phyloP scores from a whole-genome alignment of 2,113 vertebrate species.

The Rana temporaria region DNA sequence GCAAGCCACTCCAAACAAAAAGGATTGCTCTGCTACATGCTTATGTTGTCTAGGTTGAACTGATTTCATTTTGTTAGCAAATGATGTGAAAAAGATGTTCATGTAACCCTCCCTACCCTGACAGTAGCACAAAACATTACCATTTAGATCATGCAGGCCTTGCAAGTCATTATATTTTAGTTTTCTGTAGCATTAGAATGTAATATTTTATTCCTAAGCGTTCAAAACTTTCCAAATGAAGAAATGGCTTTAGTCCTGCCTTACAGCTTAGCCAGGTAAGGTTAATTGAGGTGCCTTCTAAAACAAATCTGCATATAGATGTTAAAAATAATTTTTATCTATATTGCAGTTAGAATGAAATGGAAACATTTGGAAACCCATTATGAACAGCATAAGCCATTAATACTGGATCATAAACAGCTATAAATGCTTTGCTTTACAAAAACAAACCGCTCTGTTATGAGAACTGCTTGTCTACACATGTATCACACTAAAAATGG shows the following conservation, averaged over 20 bases:
- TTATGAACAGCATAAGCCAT: slow-evolving; percentile 15
- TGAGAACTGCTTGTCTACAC: not conserved
- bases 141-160: no score
- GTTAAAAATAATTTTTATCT: not conserved
- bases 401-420: not conserved
- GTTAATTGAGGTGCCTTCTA: slow-evolving; percentile 14
- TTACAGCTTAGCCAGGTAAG: not conserved
- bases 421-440: not conserved
- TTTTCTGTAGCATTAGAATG: no score
- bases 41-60: no score
- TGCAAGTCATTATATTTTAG: no score
- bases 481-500: not conserved
- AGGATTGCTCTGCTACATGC: no score
- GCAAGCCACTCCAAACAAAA: no score
- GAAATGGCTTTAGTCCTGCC: not conserved
- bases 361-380: slow-evolving; percentile 10
- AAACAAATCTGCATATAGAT: not conserved
- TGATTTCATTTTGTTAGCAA: no score
- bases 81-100: no score
- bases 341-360: slow-evolving; percentile 22
- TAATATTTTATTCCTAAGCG: not conserved
- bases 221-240: not conserved
- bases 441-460: not conserved
- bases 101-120: no score
- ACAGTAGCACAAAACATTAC: no score